These are phyloP conservation scores for Xyliphius kryptos DNA, from an alignment of 2,113 vertebrate species.

Conservation along the genomic window DNA sequence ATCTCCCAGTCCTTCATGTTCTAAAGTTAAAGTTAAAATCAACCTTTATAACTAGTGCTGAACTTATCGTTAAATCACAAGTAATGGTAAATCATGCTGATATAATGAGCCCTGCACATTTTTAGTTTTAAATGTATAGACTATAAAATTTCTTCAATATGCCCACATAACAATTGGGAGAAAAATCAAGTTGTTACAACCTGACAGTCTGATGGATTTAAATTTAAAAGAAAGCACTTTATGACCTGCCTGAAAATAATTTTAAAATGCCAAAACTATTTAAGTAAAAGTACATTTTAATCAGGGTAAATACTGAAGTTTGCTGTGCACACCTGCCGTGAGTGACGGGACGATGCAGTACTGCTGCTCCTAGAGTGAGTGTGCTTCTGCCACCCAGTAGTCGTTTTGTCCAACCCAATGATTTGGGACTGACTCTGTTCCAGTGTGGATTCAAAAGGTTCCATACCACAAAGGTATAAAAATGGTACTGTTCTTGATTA, in stretches of 20 bases:
- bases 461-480: slow-evolving; percentile 40
- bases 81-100: too few species aligned
- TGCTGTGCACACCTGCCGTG: slow-evolving; percentile 61
- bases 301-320: neutral
- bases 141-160: too few species aligned
- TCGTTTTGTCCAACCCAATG: slow-evolving; percentile 64
- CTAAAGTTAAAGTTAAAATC: slow-evolving; percentile 27
- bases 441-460: slow-evolving; percentile 38
- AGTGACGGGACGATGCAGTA: slow-evolving; percentile 61
- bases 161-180: too few species aligned
- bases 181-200: too few species aligned
- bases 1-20: slow-evolving; percentile 77
- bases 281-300: neutral
- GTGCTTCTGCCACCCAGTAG: slow-evolving; percentile 42
- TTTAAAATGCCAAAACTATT: too few species aligned
- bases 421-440: slow-evolving; percentile 36
- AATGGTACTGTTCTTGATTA: neutral
- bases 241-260: too few species aligned
- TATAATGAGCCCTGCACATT: too few species aligned
- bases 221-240: too few species aligned
- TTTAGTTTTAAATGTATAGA: too few species aligned
- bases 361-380: slow-evolving; percentile 65
- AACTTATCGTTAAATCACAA: too few species aligned
- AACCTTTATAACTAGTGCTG: neutral
- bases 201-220: too few species aligned